A percentile compares a stretch with the other conserved stretches of the same genome.
phyloP scores from a whole-genome alignment of 2,113 vertebrate species.

The Genyomyrus donnyi region DNA sequence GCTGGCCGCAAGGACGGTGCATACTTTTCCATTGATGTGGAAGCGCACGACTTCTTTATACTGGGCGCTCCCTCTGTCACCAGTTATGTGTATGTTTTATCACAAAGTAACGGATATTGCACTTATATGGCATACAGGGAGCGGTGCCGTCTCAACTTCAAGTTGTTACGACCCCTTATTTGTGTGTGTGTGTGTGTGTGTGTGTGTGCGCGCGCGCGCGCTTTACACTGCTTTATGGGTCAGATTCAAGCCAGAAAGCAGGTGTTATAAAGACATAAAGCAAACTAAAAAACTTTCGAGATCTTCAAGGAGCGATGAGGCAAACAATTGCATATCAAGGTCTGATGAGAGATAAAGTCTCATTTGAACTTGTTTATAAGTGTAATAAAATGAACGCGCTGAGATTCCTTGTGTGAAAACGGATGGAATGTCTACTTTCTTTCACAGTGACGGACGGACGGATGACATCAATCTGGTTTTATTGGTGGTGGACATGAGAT shows the following conservation, averaged over 20 bases:
- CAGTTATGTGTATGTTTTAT: background rate
- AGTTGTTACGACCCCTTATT: background rate
- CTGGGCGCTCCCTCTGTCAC: background rate
- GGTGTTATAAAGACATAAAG: background rate
- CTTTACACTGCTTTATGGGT: background rate
- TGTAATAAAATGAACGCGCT: background rate
- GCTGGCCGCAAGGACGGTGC: background rate
- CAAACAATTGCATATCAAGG: background rate
- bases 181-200: background rate
- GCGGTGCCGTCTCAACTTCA: background rate
- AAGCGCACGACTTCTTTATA: background rate
- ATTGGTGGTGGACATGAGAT: background rate
- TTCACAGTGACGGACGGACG: background rate
- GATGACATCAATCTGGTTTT: background rate
- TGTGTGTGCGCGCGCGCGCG: background rate
- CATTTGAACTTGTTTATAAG: background rate
- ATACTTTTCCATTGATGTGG: background rate
- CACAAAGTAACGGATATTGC: slow-evolving; percentile 4
- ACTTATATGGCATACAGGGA: background rate
- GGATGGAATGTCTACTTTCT: background rate
- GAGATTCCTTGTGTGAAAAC: background rate
- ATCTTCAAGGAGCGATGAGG: background rate
- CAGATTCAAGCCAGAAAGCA: background rate
- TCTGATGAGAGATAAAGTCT: background rate
- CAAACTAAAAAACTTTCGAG: background rate